These are phyloP conservation scores for Elaphurus davidianus DNA, from an alignment of 2,113 vertebrate species.

Conservation along the genomic window DNA sequence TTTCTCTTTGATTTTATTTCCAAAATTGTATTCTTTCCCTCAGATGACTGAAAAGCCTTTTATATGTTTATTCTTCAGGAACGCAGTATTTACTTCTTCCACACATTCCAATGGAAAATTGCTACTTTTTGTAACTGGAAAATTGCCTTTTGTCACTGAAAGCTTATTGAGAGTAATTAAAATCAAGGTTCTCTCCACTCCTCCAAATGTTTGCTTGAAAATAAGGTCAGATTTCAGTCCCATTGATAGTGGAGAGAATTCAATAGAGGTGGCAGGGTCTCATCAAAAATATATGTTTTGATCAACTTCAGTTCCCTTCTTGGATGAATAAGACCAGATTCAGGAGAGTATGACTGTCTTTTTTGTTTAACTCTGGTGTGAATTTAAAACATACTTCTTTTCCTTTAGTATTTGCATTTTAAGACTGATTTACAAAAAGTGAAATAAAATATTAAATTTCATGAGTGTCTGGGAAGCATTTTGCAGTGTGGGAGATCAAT, in stretches of 20 bases:
- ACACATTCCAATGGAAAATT: background rate
- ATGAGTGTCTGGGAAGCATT: background rate
- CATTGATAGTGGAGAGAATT: background rate
- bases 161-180: background rate
- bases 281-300: background rate
- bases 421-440: background rate
- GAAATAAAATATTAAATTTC: background rate
- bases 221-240: background rate
- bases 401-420: background rate
- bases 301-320: background rate
- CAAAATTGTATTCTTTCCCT: background rate
- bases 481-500: background rate
- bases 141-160: background rate
- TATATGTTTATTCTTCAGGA: conserved; percentile 1
- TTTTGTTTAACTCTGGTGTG: background rate
- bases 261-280: background rate
- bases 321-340: background rate
- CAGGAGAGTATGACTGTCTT: background rate
- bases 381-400: background rate
- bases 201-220: conserved; percentile 6
- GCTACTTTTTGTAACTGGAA: background rate
- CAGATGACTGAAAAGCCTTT: background rate
- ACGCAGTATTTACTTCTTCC: background rate
- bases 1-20: conserved; percentile 33
- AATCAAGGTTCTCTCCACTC: background rate